phyloP scores from a whole-genome alignment of 2,888 invertebrate genomes.

The Tipula helvola region DNA sequence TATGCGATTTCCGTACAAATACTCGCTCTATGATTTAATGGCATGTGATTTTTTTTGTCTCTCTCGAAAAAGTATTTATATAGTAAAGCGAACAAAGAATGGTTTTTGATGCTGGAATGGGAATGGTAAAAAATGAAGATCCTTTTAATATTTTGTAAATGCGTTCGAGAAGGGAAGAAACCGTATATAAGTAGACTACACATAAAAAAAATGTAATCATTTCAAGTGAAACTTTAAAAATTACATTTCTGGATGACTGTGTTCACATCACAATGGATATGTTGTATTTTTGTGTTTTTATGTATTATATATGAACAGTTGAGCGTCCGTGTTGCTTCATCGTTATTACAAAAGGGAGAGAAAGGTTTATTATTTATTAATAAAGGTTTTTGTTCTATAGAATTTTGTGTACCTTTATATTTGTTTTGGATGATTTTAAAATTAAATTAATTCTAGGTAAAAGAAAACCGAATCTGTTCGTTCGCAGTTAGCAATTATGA shows the following conservation, averaged over 20 bases:
- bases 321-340: neutral
- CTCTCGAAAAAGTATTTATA: neutral
- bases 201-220: neutral
- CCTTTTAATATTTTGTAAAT: neutral
- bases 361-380: neutral
- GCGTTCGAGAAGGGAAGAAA: neutral
- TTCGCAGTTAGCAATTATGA: neutral
- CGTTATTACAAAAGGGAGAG: neutral
- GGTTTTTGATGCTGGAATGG: neutral
- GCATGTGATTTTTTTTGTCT: neutral
- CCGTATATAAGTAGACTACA: neutral
- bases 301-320: neutral
- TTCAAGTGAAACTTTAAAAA: neutral
- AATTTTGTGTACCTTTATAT: neutral
- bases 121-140: neutral
- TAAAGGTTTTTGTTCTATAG: neutral
- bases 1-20: neutral
- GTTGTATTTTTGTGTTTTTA: neutral
- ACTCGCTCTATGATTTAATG: neutral
- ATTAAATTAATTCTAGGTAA: neutral
- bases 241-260: neutral
- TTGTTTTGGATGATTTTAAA: neutral
- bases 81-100: neutral
- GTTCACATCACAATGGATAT: neutral
- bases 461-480: neutral